phyloP scores from a whole-genome alignment of 2,797 vertebrate species.

The Enteromius radiatus region DNA sequence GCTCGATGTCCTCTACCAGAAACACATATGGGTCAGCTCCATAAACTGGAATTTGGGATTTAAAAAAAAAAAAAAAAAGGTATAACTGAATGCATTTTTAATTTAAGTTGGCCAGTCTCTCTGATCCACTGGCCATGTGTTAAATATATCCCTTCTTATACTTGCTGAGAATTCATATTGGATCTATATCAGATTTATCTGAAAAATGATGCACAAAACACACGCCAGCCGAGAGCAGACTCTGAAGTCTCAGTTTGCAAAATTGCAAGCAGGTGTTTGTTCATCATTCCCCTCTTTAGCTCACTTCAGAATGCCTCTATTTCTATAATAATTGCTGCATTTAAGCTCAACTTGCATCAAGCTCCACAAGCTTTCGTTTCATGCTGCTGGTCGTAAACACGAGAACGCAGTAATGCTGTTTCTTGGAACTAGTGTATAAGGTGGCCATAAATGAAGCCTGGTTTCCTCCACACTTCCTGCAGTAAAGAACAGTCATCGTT shows the following conservation, averaged over 20 bases:
- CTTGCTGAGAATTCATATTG: conserved; percentile 68
- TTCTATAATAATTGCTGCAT: conserved; percentile 64
- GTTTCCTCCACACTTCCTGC: conserved; percentile 62
- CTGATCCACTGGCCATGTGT: conserved; percentile 47
- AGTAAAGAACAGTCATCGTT: conserved; percentile 49
- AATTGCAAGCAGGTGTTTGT: conserved; percentile 83
- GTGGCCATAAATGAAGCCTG: conserved; percentile 65
- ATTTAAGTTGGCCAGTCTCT: conserved; percentile 35
- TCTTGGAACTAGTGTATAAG: conserved; percentile 64
- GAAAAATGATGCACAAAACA: conserved; percentile 71
- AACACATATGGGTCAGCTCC: conserved; percentile 32
- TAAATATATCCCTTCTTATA: conserved; percentile 53
- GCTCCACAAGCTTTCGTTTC: conserved; percentile 60
- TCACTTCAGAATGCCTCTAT: conserved; percentile 42
- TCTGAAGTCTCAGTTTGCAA: conserved; percentile 69
- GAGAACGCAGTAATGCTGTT: conserved; percentile 50
- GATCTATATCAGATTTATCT: conserved; percentile 75
- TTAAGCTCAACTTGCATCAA: conserved; percentile 63
- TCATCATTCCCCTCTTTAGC: conserved; percentile 60
- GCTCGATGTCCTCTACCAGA: conserved; percentile 15
- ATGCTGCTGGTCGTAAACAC: conserved; percentile 62
- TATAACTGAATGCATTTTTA: conserved; percentile 49
- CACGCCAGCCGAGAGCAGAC: conserved; percentile 69
- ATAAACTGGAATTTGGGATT: conserved; percentile 13
- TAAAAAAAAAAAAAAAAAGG: conserved; percentile 15